Evolutionary conservation across 2,797 vertebrate genomes (phyloP).

Genomic region (Phrynocephalus vlangalii): DNA sequence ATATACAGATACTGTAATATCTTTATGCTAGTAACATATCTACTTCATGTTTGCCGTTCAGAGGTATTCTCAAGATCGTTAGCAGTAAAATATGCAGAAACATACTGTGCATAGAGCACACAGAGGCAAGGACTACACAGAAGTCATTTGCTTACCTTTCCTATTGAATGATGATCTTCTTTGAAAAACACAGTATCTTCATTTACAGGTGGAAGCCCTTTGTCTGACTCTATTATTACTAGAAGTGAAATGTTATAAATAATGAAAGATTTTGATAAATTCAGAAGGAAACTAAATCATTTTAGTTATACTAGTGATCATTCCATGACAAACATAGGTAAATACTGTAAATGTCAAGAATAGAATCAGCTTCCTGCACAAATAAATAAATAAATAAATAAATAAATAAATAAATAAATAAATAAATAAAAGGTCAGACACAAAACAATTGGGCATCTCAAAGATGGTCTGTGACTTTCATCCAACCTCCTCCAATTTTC

Average conservation of each 20-base stretch:
- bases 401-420: too few relatives aligned
- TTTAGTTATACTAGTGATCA: slow-evolving; percentile 1
- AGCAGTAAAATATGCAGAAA: neutral
- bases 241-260: slow-evolving; percentile 57
- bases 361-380: too few relatives aligned
- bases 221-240: slow-evolving; percentile 93
- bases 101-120: neutral
- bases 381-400: too few relatives aligned
- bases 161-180: slow-evolving; percentile 83
- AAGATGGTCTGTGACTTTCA: too few relatives aligned
- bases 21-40: neutral
- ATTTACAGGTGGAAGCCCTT: slow-evolving; percentile 85
- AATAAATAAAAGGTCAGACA: too few relatives aligned
- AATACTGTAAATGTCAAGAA: too few relatives aligned
- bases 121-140: neutral
- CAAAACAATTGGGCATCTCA: too few relatives aligned
- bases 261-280: slow-evolving; percentile 26
- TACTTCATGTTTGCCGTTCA: neutral
- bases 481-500: too few relatives aligned
- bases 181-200: slow-evolving; percentile 93
- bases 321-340: too few relatives aligned
- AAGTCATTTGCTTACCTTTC: slow-evolving; percentile 83
- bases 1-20: neutral
- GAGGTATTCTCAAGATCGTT: neutral
- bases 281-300: slow-evolving; percentile 21